Evolutionary conservation across 2,113 vertebrate species (phyloP), one percentile per base, ranked within the genome.

Genomic region (Nibea coibor): DNA sequence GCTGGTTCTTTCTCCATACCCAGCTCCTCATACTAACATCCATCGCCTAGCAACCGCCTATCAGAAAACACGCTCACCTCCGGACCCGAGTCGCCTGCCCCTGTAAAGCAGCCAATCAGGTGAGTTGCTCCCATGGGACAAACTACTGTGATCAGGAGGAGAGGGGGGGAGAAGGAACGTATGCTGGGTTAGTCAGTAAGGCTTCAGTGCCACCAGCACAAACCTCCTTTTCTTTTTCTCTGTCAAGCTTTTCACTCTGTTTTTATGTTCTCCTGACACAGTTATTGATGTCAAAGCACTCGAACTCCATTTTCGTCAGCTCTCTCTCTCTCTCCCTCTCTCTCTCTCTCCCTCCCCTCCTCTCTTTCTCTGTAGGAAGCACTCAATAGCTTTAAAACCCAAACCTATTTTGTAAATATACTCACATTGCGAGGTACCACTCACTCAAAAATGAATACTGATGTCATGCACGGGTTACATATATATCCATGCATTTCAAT

Each of bases 1-100:
- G 86, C 78, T 87, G 81, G 75, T 85, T 73, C 70, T 63, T 81
- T 56, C 82, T 89, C 65, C 71, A 82, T 59, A 84, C 75, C 70
- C 59, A 82, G 65, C 75, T 67, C 62, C 72, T 70, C 78, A 72
- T 20, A 39, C 75, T 68, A 75, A 87, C 83, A 85, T 80, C 87
- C 78, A 86, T 90, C 53, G 66, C 92, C 88, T 89, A 93, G 92
- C 92, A 93, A 93, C 92, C 62, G 54, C 89, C 87, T 89, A 93
- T 92, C 85, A 89, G 88, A 69, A 77, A 80, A 72, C 64, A 50
- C 4, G 31, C 35, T 84, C 68, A 83, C 66, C 89, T 89, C 75
- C 2, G 42, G 80, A 84, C 88, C 81, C 4, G 10, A 53, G 78
- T 64, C 73, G 71, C 75, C 84, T 75, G 57, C 48, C 75, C 67